Evolutionary conservation across 2,888 invertebrate genomes (phyloP).

Genomic region (Bombyx huttoni): DNA sequence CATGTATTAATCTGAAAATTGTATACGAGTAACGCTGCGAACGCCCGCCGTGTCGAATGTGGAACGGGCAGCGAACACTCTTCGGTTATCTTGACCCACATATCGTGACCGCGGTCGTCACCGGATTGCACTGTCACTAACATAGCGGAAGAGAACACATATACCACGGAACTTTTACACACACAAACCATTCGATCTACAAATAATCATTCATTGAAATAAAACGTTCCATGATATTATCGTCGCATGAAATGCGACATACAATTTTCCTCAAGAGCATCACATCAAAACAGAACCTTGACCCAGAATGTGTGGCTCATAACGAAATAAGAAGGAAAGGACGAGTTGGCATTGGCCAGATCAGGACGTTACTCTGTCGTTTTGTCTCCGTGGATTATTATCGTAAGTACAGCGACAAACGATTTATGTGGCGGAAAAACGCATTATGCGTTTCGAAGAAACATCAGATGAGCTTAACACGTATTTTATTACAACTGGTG

Average conservation of each 20-base stretch:
- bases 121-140: conserved; percentile 24
- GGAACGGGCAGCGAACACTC: conserved; percentile 31
- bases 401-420: background rate
- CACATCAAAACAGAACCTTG: conserved; percentile 58
- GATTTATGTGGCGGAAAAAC: background rate
- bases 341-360: conserved; percentile 12
- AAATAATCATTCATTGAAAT: too few species aligned
- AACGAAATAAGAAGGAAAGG: conserved; percentile 37
- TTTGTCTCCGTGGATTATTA: background rate
- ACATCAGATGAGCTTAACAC: too few species aligned
- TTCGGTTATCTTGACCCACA: conserved; percentile 58
- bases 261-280: conserved; percentile 34
- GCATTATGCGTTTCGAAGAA: background rate
- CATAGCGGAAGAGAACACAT: conserved; percentile 35
- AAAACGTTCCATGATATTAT: background rate
- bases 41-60: conserved; percentile 21
- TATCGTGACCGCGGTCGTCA: conserved; percentile 45
- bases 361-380: background rate
- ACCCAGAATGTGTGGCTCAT: conserved; percentile 38
- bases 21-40: background rate
- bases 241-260: conserved; percentile 15
- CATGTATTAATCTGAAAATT: background rate
- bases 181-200: too few species aligned
- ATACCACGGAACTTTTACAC: background rate
- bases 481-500: too few species aligned